Percentiles rank a stretch among this genome's conserved stretches.
Conservation (phyloP, 2,888 invertebrate genomes). For the Teinopalpus imperialis region DNA sequence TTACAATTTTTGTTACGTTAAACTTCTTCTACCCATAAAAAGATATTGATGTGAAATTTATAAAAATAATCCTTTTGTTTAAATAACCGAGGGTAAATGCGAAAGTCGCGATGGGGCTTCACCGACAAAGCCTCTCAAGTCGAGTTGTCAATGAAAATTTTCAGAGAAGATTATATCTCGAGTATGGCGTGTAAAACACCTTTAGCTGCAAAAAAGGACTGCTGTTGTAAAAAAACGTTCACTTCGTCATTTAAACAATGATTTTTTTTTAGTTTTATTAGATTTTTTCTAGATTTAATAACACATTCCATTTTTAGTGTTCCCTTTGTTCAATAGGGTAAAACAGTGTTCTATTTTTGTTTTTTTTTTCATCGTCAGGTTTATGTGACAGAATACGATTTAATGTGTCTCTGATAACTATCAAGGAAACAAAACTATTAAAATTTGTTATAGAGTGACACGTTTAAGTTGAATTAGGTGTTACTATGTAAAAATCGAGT, state of each 20-base stretch:
- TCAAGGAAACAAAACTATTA: no score
- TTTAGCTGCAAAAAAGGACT: conserved; percentile 24
- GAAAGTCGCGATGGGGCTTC: conserved; percentile 44
- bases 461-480: conserved; percentile 8
- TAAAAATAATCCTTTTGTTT: conserved; percentile 1
- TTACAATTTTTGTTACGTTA: no score
- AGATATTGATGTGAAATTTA: neutral
- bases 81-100: conserved; percentile 36
- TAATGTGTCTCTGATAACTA: no score
- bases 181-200: conserved; percentile 3
- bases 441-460: no score
- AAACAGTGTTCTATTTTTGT: neutral
- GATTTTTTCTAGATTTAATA: conserved; percentile 33
- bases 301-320: conserved; percentile 42
- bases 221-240: conserved; percentile 25
- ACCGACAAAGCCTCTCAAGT: conserved; percentile 29
- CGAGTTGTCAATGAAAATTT: conserved; percentile 30
- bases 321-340: neutral
- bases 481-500: conserved; percentile 26
- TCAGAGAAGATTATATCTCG: conserved; percentile 9
- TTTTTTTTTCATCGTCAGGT: no score
- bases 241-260: conserved; percentile 14
- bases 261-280: conserved; percentile 6
- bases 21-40: neutral
- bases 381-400: no score